A percentile compares a stretch with the other conserved stretches of the same genome.
These are phyloP conservation scores for Crotalus tigris DNA, from an alignment of 2,113 vertebrate genomes.

Conservation along the genomic window DNA sequence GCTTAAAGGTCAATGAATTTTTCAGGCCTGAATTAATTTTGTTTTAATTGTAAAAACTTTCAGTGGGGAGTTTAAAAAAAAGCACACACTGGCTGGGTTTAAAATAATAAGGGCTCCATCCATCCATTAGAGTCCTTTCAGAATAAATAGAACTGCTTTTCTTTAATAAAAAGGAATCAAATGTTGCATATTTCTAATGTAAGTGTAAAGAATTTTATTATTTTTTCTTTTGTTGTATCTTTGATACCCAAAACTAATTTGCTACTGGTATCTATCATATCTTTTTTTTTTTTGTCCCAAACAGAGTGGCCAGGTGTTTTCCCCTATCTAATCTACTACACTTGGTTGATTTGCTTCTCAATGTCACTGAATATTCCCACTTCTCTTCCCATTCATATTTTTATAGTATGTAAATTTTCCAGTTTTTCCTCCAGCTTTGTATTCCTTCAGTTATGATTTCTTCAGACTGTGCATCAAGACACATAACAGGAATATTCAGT, in stretches of 20 bases:
- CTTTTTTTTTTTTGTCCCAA: slow-evolving; percentile 26
- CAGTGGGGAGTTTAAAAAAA: slow-evolving; percentile 47
- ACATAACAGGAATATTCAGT: background rate
- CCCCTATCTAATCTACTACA: background rate
- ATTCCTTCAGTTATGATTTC: background rate
- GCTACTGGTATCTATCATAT: slow-evolving; percentile 19
- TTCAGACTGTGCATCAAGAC: background rate
- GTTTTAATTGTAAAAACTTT: slow-evolving; percentile 68
- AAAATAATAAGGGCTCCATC: slow-evolving; percentile 51
- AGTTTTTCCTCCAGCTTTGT: background rate
- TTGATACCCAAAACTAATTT: slow-evolving; percentile 10
- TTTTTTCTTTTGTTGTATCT: slow-evolving; percentile 16
- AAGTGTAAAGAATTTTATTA: slow-evolving; percentile 28
- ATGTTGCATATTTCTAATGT: slow-evolving; percentile 33
- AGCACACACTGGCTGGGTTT: slow-evolving; percentile 42
- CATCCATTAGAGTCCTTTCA: slow-evolving; percentile 38
- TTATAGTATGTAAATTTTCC: background rate
- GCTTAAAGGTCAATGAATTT: slow-evolving; percentile 77
- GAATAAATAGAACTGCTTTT: slow-evolving; percentile 53
- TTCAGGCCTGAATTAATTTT: slow-evolving; percentile 74
- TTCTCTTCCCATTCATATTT: background rate
- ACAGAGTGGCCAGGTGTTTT: background rate
- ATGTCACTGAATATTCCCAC: background rate
- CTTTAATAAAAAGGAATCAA: slow-evolving; percentile 46
- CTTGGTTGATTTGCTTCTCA: background rate